These are phyloP conservation scores for Latheticus oryzae DNA, from an alignment of 2,888 invertebrate species.

Conservation along the genomic window DNA sequence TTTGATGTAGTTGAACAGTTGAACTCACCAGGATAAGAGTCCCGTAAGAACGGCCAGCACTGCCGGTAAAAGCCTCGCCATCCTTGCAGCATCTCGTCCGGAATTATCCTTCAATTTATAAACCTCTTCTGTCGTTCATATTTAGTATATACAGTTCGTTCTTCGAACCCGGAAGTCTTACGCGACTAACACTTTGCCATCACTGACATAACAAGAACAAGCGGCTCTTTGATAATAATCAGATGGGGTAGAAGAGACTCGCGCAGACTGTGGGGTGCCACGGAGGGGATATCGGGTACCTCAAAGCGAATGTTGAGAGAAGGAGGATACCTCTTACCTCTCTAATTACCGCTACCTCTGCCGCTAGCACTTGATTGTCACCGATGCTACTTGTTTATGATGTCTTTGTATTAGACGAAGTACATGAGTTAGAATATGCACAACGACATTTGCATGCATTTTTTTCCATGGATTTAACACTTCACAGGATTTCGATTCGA, in stretches of 20 bases:
- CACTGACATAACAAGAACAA: slow-evolving; percentile 54
- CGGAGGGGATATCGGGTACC: slow-evolving; percentile 53
- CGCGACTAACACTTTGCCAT: slow-evolving; percentile 47
- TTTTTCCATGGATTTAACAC: slow-evolving; percentile 9
- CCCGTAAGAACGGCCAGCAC: slow-evolving; percentile 46
- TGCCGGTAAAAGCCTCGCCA: slow-evolving; percentile 42
- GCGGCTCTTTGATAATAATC: too few relatives aligned
- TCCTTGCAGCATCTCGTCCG: slow-evolving; percentile 46
- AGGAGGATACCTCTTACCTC: too few relatives aligned
- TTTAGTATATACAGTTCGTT: too few relatives aligned
- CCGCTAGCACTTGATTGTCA: slow-evolving; percentile 44
- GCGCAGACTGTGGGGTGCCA: slow-evolving; percentile 63
- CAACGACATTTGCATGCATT: slow-evolving; percentile 30
- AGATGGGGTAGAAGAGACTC: slow-evolving; percentile 53
- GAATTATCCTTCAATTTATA: too few relatives aligned
- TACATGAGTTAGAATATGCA: slow-evolving; percentile 31
- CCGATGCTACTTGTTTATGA: slow-evolving; percentile 48
- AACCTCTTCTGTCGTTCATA: too few relatives aligned
- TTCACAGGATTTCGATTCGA: slow-evolving; percentile 9
- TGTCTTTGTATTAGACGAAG: slow-evolving; percentile 45
- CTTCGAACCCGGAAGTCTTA: slow-evolving; percentile 55
- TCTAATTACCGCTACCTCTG: slow-evolving; percentile 52
- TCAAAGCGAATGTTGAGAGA: slow-evolving; percentile 64
- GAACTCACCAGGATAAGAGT: slow-evolving; percentile 48
- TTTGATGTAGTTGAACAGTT: too few relatives aligned